Conservation (phyloP, 2,888 invertebrate species). For the Melanostoma mellinum region DNA sequence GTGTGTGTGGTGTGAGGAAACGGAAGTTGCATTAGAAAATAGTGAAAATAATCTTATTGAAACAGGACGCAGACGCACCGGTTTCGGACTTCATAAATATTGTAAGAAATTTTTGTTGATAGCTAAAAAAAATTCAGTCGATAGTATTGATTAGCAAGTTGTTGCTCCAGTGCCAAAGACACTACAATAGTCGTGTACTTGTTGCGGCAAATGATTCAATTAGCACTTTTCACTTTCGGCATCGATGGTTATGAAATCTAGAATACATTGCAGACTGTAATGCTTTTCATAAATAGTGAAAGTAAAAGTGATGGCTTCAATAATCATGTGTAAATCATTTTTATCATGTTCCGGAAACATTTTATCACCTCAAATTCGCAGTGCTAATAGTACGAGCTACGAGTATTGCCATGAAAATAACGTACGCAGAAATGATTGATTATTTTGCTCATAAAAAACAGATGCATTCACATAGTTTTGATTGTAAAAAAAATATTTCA, state of each 20-base stretch:
- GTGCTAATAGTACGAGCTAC: no score
- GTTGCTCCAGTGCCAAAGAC: neutral
- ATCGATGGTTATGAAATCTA: slow-evolving; percentile 23
- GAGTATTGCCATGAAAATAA: no score
- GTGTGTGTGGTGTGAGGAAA: slow-evolving; percentile 53
- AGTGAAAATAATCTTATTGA: slow-evolving; percentile 38
- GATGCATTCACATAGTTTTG: no score
- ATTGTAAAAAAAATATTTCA: no score
- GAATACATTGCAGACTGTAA: slow-evolving; percentile 6
- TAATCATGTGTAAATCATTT: slow-evolving; percentile 15
- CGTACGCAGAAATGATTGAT: no score
- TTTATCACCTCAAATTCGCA: no score
- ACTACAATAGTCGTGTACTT: neutral
- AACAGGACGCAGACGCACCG: slow-evolving; percentile 57
- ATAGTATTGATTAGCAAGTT: slow-evolving; percentile 31
- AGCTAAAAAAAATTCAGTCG: neutral
- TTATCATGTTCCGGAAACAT: no score
- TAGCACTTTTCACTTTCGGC: slow-evolving; percentile 61
- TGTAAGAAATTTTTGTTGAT: slow-evolving; percentile 51
- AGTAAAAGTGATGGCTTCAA: slow-evolving; percentile 46
- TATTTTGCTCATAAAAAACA: no score
- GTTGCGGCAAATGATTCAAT: slow-evolving; percentile 27
- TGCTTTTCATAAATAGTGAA: slow-evolving; percentile 8
- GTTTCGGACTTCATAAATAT: slow-evolving; percentile 58
- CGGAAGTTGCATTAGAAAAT: slow-evolving; percentile 29